These are phyloP conservation scores for Euwallacea similis DNA, from an alignment of 1,140 invertebrate genomes.

Conservation along the genomic window DNA sequence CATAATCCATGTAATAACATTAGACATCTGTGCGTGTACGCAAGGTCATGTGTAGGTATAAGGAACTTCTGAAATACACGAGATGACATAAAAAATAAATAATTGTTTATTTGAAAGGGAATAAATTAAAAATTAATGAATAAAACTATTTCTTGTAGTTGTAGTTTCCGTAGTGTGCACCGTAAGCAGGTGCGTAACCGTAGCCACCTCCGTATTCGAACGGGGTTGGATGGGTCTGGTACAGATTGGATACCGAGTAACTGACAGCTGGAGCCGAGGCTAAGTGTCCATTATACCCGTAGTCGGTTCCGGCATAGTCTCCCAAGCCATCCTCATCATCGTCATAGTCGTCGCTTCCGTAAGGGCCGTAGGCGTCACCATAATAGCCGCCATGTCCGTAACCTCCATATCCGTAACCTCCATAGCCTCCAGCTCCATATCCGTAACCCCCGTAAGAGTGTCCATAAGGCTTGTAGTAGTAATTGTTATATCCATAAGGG, in stretches of 20 bases:
- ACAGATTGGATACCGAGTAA: background rate
- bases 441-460: background rate
- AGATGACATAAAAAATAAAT: too few relatives aligned
- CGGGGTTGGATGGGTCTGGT: slow-evolving; percentile 10
- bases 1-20: too few relatives aligned
- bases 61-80: too few relatives aligned
- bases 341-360: background rate
- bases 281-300: background rate
- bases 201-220: background rate
- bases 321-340: background rate
- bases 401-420: background rate
- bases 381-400: slow-evolving; percentile 3
- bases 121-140: background rate
- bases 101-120: too few relatives aligned
- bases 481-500: background rate
- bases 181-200: background rate
- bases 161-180: background rate
- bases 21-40: too few relatives aligned
- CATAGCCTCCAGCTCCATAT: slow-evolving; percentile 5
- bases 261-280: too few relatives aligned
- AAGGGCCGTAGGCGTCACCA: background rate
- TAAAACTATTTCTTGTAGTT: slow-evolving; percentile 11
- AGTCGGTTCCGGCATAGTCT: background rate
- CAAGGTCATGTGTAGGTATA: too few relatives aligned
- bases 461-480: background rate